These are phyloP conservation scores for Drosophila persimilis DNA, from an alignment of 1,140 invertebrate species.

Conservation along the genomic window DNA sequence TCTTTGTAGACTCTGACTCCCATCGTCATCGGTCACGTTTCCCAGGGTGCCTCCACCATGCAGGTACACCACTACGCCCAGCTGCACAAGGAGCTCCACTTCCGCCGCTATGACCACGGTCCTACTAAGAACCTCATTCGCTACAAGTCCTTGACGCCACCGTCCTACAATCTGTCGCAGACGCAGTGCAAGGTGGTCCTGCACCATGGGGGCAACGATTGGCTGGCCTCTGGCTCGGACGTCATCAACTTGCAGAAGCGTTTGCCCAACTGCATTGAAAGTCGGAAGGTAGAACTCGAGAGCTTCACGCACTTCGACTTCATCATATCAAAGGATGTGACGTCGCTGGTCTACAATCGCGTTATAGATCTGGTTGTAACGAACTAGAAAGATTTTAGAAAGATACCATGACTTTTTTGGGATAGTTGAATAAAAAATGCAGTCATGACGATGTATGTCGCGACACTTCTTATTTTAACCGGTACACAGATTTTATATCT, in stretches of 20 bases:
- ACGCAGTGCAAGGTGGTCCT: constrained; percentile 24
- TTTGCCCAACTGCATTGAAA: constrained; percentile 43
- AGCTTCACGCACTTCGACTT: constrained; percentile 53
- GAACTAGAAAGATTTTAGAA: too few relatives aligned
- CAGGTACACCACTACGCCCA: constrained; percentile 50
- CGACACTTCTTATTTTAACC: too few relatives aligned
- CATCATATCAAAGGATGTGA: constrained; percentile 25
- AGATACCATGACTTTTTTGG: too few relatives aligned
- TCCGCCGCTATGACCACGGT: constrained; percentile 29
- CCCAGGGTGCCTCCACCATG: constrained; percentile 41
- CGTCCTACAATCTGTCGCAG: constrained; percentile 35
- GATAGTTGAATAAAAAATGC: too few relatives aligned
- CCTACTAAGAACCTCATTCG: background rate
- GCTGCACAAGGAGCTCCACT: background rate
- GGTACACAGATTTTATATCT: too few relatives aligned
- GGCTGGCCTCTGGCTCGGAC: constrained; percentile 24
- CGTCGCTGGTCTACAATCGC: constrained; percentile 17
- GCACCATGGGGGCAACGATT: constrained; percentile 31
- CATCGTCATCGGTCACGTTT: constrained; percentile 36
- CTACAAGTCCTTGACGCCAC: background rate
- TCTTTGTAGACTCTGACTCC: background rate
- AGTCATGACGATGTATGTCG: too few relatives aligned
- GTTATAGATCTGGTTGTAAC: background rate
- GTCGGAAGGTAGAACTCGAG: background rate
- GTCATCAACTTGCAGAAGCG: background rate